These are phyloP conservation scores for Ridgeia piscesae DNA, from an alignment of 1,140 invertebrate species.

Conservation along the genomic window DNA sequence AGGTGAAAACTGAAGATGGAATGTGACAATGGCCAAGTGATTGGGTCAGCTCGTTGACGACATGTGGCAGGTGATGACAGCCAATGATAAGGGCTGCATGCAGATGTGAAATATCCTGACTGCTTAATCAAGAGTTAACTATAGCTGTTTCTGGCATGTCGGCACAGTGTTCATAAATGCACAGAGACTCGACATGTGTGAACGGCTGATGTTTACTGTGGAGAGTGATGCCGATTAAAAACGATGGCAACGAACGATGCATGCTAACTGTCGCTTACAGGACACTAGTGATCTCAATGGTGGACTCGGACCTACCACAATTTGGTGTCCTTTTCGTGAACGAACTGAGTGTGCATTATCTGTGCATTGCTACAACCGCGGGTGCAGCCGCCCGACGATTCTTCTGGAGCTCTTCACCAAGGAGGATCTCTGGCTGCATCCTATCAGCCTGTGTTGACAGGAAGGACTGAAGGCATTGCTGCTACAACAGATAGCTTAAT, in stretches of 20 bases:
- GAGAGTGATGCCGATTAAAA: neutral
- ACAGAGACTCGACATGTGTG: neutral
- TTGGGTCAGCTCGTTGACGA: neutral
- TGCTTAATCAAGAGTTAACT: neutral
- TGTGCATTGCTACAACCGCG: neutral
- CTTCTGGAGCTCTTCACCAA: neutral
- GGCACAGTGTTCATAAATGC: neutral
- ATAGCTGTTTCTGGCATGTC: neutral
- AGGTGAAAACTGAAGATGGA: neutral
- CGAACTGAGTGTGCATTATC: neutral
- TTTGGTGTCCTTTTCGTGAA: neutral
- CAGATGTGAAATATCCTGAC: neutral
- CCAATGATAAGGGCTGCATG: neutral
- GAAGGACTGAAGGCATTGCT: neutral
- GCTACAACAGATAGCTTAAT: neutral
- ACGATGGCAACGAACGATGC: neutral
- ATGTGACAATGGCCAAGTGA: neutral
- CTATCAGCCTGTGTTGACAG: neutral
- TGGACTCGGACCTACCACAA: neutral
- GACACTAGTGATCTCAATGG: neutral
- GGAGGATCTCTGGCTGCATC: neutral
- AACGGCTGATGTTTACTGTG: neutral
- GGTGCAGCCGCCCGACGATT: neutral
- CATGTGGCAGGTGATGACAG: neutral
- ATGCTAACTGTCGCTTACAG: neutral